Base-by-base conservation (phyloP, 2,888 invertebrate species). In the Sphaerophoria taeniata region DNA sequence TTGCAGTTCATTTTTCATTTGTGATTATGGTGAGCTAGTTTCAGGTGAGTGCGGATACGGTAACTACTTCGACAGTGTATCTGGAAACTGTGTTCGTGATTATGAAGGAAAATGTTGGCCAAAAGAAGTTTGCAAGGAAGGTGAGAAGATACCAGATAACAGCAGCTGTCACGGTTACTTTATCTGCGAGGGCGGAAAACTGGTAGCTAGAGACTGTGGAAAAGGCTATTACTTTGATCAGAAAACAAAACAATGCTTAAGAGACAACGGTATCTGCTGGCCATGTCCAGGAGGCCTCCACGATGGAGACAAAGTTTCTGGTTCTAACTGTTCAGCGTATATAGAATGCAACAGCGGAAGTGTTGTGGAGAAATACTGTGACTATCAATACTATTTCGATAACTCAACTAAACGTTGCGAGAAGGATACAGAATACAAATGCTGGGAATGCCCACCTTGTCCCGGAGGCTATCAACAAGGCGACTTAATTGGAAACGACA, bases 1-100 rank as follows among this genome's bases (percentile, higher is more conserved):
- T 9, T 79, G 83, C 24, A n/a, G 11, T 1, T 39, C 45, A 1
- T 83, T 49, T 51, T 84, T 67, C 2, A 16, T 79, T 2, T 84
- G 84, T 39, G 34, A 24, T 24, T 1, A 2, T 2, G 24, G 24
- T 24, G 2, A 24, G 24, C 24, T 24, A 24, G 2, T 24, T 2
- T 2, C 24, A 24, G 24, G 24, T 24, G 24, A 24, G 2, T 24
- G 24, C 2, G 24, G 24, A 24, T 24, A 2, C 2, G 24, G 24
- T 2, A 24, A 24, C 2, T 71, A 70, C 33, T 84, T 76, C 24
- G 47, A 84, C 14, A 34, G 4, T 3, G 39, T 33, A 3, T 58
- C 7, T 0, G 45, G 6, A 74, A 81, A n/a, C 63, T 88, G 14
- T 89, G 90, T 71, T 70, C 3, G 43, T 43, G 43, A 43, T 9